phyloP scores from a whole-genome alignment of 2,888 invertebrate genomes.

The Rhagonycha fulva region DNA sequence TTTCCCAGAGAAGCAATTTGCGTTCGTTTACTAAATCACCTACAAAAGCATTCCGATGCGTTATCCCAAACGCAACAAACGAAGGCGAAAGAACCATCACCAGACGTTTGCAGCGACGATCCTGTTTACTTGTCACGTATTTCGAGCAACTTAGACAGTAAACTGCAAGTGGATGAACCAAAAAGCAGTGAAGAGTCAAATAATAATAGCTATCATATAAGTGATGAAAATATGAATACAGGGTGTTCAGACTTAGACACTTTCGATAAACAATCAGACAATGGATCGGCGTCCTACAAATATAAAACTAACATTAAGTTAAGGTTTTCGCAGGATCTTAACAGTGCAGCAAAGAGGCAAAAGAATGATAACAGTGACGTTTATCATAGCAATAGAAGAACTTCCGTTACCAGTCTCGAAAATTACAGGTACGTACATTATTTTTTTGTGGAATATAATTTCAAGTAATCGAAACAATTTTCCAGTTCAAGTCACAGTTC shows the following conservation, averaged over 20 bases:
- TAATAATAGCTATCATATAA: background rate
- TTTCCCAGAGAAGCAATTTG: conserved; percentile 81
- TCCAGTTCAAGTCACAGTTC: conserved; percentile 50
- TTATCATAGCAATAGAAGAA: conserved; percentile 38
- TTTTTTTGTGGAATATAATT: background rate
- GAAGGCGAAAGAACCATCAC: background rate
- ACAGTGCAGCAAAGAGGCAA: conserved; percentile 47
- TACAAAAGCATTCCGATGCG: conserved; percentile 82
- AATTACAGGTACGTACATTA: conserved; percentile 53
- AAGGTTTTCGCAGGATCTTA: conserved; percentile 65
- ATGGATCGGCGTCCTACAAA: conserved; percentile 71
- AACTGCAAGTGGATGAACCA: background rate
- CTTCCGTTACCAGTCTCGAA: conserved; percentile 54
- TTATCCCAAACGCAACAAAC: conserved; percentile 48
- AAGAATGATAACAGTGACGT: conserved; percentile 33
- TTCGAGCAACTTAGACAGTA: background rate
- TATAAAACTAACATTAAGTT: conserved; percentile 94
- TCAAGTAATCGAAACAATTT: background rate
- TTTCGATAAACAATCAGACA: conserved; percentile 39
- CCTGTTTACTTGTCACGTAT: background rate
- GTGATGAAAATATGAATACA: background rate
- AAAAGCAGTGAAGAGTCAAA: background rate
- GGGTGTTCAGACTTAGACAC: conserved; percentile 51
- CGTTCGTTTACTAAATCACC: conserved; percentile 77
- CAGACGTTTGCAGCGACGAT: conserved; percentile 1